Evolutionary conservation across 1,140 invertebrate genomes (phyloP).

Genomic region (Bombus difficillimus): DNA sequence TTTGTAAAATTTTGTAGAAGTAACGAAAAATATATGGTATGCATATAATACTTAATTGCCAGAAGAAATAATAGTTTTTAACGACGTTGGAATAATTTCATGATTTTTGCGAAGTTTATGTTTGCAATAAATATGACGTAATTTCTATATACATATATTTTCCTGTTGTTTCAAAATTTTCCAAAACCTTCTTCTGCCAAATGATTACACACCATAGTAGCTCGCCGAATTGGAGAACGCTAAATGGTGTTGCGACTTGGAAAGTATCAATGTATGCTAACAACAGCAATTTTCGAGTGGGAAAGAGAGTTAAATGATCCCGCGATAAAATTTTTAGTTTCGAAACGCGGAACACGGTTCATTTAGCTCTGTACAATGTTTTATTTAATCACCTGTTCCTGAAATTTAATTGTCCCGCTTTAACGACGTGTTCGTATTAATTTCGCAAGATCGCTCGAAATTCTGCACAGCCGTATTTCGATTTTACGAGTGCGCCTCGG

Average conservation of each 20-base stretch:
- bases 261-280: not conserved
- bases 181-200: not conserved
- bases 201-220: not conserved
- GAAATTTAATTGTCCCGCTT: slow-evolving; percentile 31
- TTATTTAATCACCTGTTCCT: slow-evolving; percentile 32
- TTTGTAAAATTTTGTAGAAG: no score
- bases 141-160: no score
- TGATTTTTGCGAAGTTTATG: no score
- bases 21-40: no score
- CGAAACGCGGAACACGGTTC: not conserved
- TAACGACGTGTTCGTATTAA: slow-evolving; percentile 30
- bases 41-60: no score
- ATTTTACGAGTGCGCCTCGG: slow-evolving; percentile 22
- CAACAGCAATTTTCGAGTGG: not conserved
- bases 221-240: not conserved
- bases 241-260: not conserved
- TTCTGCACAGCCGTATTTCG: slow-evolving; percentile 2
- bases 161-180: no score
- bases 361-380: not conserved
- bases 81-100: no score
- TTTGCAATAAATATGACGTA: no score
- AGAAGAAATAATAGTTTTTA: no score
- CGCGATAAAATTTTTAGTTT: slow-evolving; percentile 15
- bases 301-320: not conserved
- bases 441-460: slow-evolving; percentile 20